These are phyloP conservation scores for Podotricha telesiphe DNA, from an alignment of 2,888 invertebrate genomes.

Conservation along the genomic window DNA sequence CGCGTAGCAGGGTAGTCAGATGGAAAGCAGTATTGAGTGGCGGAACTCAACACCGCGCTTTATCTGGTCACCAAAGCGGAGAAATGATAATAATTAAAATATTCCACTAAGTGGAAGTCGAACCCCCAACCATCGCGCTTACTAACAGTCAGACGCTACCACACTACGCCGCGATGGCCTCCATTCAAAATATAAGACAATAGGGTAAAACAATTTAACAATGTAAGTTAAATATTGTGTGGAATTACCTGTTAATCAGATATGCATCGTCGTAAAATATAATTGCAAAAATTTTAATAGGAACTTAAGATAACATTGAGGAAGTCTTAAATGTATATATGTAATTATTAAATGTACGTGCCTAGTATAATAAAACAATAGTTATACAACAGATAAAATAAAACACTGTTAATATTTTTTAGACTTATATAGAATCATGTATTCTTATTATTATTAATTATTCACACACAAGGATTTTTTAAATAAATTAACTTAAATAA, in stretches of 20 bases:
- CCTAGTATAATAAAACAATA: neutral
- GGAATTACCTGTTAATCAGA: neutral
- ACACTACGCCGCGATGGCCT: too few species aligned
- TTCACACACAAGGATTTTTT: constrained; percentile 34
- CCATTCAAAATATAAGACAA: too few species aligned
- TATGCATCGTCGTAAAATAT: too few species aligned
- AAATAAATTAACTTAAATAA: constrained; percentile 59
- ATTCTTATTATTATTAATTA: too few species aligned
- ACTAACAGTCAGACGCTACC: too few species aligned
- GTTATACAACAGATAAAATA: neutral
- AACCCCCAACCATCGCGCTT: too few species aligned
- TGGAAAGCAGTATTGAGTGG: too few species aligned
- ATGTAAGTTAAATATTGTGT: neutral
- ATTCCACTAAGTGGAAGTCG: too few species aligned
- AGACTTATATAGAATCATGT: constrained; percentile 43
- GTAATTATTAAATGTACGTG: neutral
- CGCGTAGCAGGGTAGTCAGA: too few species aligned
- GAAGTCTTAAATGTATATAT: neutral
- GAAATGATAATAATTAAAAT: too few species aligned
- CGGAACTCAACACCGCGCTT: too few species aligned
- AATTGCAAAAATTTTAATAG: neutral
- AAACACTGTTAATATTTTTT: constrained; percentile 2
- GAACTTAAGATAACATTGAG: neutral
- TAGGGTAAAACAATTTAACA: neutral
- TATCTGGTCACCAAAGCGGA: too few species aligned